Evolutionary conservation across 2,888 invertebrate species (phyloP).

Genomic region (Crossocerus cetratus): DNA sequence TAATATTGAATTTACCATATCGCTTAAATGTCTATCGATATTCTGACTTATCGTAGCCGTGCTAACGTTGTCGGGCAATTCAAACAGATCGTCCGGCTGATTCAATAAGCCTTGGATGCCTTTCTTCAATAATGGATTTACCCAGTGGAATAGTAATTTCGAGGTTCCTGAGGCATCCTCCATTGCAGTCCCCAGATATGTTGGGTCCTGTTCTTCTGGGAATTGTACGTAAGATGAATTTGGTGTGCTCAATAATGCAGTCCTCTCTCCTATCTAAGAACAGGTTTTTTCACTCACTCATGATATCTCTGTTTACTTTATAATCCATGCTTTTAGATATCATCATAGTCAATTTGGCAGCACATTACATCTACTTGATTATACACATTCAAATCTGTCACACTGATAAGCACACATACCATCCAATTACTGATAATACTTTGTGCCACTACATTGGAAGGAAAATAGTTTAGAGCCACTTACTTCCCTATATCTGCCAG

Average conservation of each 20-base stretch:
- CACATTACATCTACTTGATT: constrained; percentile 8
- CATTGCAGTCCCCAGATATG: constrained; percentile 89
- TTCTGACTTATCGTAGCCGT: constrained; percentile 81
- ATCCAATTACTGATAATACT: constrained; percentile 31
- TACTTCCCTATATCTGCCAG: constrained; percentile 68
- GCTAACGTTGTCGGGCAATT: constrained; percentile 84
- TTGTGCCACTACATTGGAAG: constrained; percentile 25
- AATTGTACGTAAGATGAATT: constrained; percentile 81
- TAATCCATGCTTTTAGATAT: constrained; percentile 47
- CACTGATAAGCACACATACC: constrained; percentile 34
- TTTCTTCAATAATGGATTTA: constrained; percentile 89
- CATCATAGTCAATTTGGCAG: constrained; percentile 38
- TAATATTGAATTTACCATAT: constrained; percentile 56
- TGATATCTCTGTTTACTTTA: constrained; percentile 45
- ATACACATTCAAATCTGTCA: constrained; percentile 30
- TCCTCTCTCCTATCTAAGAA: constrained; percentile 80
- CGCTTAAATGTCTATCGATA: constrained; percentile 80
- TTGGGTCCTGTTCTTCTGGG: constrained; percentile 82
- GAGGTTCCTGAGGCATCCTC: constrained; percentile 85
- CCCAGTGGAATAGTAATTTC: constrained; percentile 92
- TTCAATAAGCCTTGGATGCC: constrained; percentile 86
- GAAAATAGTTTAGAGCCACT: constrained; percentile 32
- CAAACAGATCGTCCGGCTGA: constrained; percentile 89
- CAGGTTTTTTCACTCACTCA: constrained; percentile 36
- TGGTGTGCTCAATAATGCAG: constrained; percentile 79